Base-by-base conservation (phyloP, 2,888 invertebrate genomes). In the Halictus ligatus region DNA sequence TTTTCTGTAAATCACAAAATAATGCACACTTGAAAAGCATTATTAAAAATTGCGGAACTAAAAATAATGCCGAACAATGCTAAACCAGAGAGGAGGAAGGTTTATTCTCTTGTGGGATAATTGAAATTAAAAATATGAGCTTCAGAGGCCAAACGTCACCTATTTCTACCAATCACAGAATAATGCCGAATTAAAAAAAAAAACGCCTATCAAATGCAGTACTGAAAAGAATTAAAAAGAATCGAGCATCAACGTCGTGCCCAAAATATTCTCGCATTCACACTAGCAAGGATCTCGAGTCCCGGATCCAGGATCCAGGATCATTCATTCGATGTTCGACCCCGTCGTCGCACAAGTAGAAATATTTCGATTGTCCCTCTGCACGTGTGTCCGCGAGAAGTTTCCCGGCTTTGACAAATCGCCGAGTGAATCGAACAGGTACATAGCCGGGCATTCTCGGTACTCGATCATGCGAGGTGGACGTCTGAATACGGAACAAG, bases 391-490 rank as follows among this genome's bases (percentile, higher is more conserved):
- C 69, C 67, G 43, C 50, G 40, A 71, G 15, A 25, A 71, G 15
- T 77, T 54, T 50, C 73, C 78, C 43, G 76, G 76, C 48, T 81
- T 40, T 77, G 83, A 85, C 82, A 78, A 75, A 79, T 85, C 69
- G 54, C 43, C 35, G 35, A 13, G 13, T 46, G 74, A 75, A 80
- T 83, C 79, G 83, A 78, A 83, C 87, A 87, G 87, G 87, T 87
- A 87, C 83, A 75, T 13, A 29, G 64, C 6, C 64, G 60, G 69
- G 40, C 48, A 76, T 81, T 81, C 75, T 69, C 43, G 58, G 2
- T 72, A 67, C 54, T 71, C 86, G 83, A 87, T 86, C 87, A 86
- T 80, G 80, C 75, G 75, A 81, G 75, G 54, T 13, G 73, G 80
- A 80, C 72, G 78, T 81, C 77, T 84, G 80, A 85, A 85, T 85